Percentiles rank a stretch among this genome's conserved stretches.
Evolutionary conservation across 2,113 vertebrate genomes (phyloP).

Genomic region (Tapirus terrestris): DNA sequence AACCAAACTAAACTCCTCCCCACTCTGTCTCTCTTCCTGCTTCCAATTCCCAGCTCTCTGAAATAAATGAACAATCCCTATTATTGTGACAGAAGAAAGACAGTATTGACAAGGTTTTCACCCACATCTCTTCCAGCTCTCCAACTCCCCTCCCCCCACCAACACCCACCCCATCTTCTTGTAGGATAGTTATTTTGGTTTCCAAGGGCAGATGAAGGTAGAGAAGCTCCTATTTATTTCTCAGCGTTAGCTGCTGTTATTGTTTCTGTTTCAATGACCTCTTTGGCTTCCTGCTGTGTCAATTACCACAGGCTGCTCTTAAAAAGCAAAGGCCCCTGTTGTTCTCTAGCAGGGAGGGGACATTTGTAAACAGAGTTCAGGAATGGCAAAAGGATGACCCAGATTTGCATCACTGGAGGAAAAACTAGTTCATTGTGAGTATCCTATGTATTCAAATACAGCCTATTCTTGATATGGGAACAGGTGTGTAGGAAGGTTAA

Average conservation of each 20-base stretch:
- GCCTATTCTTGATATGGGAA: neutral
- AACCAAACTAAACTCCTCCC: neutral
- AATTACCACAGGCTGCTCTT: neutral
- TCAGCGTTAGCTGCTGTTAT: neutral
- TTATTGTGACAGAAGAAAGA: constrained; percentile 17
- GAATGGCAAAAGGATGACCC: constrained; percentile 49
- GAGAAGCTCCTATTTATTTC: constrained; percentile 42
- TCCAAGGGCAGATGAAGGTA: neutral
- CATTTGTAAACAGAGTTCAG: neutral
- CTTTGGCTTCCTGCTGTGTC: constrained; percentile 21
- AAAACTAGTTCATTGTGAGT: neutral
- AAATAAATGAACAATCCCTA: constrained; percentile 20
- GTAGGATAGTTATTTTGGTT: neutral
- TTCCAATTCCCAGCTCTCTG: neutral
- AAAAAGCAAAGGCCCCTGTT: neutral
- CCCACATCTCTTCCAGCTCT: neutral
- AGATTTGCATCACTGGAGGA: constrained; percentile 23
- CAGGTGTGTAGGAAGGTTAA: neutral
- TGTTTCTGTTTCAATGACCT: neutral
- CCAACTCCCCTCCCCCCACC: neutral
- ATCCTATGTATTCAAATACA: neutral
- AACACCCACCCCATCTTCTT: neutral
- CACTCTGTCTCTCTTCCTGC: neutral
- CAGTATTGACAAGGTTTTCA: neutral
- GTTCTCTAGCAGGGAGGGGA: neutral